A percentile compares a stretch with the other conserved stretches of the same genome.
These are phyloP conservation scores for Hesperophylax magnus DNA, from an alignment of 1,140 invertebrate genomes.

Conservation along the genomic window DNA sequence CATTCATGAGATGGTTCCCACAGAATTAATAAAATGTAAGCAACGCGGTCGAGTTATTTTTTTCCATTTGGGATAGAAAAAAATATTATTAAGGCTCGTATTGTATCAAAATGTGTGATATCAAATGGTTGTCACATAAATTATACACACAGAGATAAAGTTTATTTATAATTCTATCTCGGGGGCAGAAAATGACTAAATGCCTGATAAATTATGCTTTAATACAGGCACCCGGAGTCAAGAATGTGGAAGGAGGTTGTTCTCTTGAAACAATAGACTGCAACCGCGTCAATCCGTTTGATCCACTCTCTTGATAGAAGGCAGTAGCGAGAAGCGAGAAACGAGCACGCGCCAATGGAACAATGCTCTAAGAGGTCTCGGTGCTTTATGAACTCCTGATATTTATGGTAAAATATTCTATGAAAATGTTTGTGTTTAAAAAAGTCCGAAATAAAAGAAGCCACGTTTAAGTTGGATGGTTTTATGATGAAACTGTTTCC, in stretches of 20 bases:
- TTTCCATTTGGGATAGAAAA: too few relatives aligned
- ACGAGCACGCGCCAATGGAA: conserved; percentile 40
- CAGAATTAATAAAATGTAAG: too few relatives aligned
- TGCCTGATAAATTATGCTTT: conserved; percentile 55
- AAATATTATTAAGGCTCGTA: not conserved
- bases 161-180: conserved; percentile 41
- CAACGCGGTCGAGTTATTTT: too few relatives aligned
- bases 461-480: too few relatives aligned
- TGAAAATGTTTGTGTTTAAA: too few relatives aligned
- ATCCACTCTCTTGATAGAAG: conserved; percentile 41
- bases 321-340: conserved; percentile 25
- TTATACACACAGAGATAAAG: conserved; percentile 29
- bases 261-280: conserved; percentile 52
- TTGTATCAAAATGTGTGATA: conserved; percentile 15
- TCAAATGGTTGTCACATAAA: conserved; percentile 36
- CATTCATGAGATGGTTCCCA: too few relatives aligned
- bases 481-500: too few relatives aligned
- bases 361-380: conserved; percentile 10
- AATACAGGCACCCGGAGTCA: conserved; percentile 50
- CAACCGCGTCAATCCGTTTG: conserved; percentile 50
- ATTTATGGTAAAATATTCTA: not conserved
- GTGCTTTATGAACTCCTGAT: conserved; percentile 25
- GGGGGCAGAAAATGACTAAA: conserved; percentile 41
- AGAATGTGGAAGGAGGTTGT: conserved; percentile 55
- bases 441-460: too few relatives aligned